phyloP scores from a whole-genome alignment of 2,113 vertebrate genomes.

The Nothobranchius furzeri region DNA sequence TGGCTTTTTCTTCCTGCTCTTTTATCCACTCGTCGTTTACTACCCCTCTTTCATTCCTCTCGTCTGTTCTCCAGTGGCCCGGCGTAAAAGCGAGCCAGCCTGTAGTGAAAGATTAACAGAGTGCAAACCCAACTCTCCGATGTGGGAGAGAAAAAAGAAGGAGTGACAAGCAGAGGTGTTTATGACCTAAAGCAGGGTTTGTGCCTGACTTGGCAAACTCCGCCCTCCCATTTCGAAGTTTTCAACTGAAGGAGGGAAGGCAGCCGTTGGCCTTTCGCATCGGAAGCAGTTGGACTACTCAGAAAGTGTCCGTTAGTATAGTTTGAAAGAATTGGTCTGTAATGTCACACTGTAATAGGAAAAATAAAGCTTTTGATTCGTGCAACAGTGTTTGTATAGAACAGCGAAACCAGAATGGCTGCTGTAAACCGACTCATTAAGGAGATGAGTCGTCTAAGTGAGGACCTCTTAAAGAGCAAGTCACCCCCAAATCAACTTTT shows the following conservation, averaged over 20 bases:
- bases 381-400: not conserved
- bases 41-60: constrained; percentile 69
- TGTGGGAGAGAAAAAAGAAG: constrained; percentile 49
- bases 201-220: constrained; percentile 65
- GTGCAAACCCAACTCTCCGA: constrained; percentile 69
- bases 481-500: no score
- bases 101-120: constrained; percentile 81
- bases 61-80: constrained; percentile 62
- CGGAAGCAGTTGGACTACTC: constrained; percentile 67
- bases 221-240: constrained; percentile 50
- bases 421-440: not conserved
- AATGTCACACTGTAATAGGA: constrained; percentile 20
- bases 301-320: constrained; percentile 53
- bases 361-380: not conserved
- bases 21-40: constrained; percentile 74
- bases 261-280: constrained; percentile 73
- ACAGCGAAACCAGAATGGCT: not conserved
- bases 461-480: not conserved
- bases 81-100: constrained; percentile 61
- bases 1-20: constrained; percentile 76
- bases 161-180: constrained; percentile 65
- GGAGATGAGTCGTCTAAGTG: not conserved
- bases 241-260: constrained; percentile 58
- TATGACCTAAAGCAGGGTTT: constrained; percentile 67
- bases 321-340: constrained; percentile 24